Conservation (phyloP, 1,140 invertebrate species). For the Stratiolaelaps scimitus region DNA sequence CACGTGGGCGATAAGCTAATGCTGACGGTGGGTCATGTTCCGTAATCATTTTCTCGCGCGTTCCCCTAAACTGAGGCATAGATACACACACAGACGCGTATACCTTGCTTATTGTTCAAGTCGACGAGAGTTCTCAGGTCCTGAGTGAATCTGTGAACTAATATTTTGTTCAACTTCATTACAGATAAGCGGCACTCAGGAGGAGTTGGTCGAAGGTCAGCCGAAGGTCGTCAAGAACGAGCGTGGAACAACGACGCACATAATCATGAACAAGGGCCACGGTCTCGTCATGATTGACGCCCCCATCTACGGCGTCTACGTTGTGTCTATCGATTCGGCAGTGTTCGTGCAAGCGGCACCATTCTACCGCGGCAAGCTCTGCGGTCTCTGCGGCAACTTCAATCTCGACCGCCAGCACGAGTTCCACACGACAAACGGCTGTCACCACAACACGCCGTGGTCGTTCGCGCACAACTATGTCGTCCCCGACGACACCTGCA, state of each 20-base stretch:
- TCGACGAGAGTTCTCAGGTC: no score
- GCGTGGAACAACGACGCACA: neutral
- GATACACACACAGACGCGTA: no score
- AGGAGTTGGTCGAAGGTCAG: neutral
- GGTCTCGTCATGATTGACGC: neutral
- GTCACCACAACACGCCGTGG: constrained; percentile 13
- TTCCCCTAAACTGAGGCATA: no score
- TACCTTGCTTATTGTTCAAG: no score
- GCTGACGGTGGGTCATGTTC: neutral
- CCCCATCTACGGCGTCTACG: neutral
- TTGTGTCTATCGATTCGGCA: neutral
- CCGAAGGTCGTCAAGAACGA: constrained; percentile 6
- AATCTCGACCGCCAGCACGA: constrained; percentile 19
- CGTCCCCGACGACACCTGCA: neutral
- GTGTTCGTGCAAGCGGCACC: constrained; percentile 23
- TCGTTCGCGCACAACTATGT: constrained; percentile 17
- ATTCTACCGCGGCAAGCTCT: constrained; percentile 18
- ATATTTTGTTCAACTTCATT: neutral
- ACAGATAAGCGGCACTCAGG: neutral
- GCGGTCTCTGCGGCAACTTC: constrained; percentile 21
- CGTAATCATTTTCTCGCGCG: no score
- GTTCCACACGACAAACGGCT: constrained; percentile 8
- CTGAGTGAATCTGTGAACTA: no score
- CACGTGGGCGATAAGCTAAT: neutral
- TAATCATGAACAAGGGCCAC: neutral